phyloP scores from a whole-genome alignment of 2,797 vertebrate genomes.

The Jordanella pulchra region DNA sequence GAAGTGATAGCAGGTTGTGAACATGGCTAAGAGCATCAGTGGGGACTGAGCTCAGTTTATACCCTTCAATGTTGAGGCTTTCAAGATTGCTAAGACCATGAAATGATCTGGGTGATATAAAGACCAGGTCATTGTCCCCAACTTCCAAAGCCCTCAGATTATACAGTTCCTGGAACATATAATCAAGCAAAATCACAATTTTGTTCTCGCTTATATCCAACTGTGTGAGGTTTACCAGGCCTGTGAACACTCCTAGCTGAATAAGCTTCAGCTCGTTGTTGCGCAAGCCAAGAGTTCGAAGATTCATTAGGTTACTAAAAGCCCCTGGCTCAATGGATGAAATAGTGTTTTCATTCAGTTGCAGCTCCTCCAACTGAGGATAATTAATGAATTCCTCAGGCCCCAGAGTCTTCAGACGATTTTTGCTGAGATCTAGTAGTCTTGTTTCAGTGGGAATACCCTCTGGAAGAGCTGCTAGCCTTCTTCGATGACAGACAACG shows the following conservation, averaged over 20 bases:
- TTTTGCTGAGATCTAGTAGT: conserved; percentile 95
- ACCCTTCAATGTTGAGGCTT: conserved; percentile 93
- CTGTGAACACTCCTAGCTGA: conserved; percentile 94
- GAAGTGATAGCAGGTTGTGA: conserved; percentile 90
- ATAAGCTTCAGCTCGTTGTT: conserved; percentile 98
- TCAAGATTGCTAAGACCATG: conserved; percentile 96
- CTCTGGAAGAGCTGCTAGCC: conserved; percentile 89
- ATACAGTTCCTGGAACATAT: conserved; percentile 99
- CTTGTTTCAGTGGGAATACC: conserved; percentile 95
- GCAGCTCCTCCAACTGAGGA: conserved; percentile 94
- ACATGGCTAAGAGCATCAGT: conserved; percentile 96
- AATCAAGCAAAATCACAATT: conserved; percentile 97
- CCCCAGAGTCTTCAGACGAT: conserved; percentile 93
- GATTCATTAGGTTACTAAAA: conserved; percentile 93
- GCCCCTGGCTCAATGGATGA: conserved; percentile 95
- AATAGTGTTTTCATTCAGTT: conserved; percentile 95
- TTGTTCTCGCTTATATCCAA: conserved; percentile 99
- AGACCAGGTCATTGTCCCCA: conserved; percentile 96
- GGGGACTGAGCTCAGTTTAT: conserved; percentile 93
- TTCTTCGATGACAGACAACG: conserved; percentile 92
- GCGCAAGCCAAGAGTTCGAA: conserved; percentile 92
- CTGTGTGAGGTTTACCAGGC: conserved; percentile 95
- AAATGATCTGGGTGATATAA: conserved; percentile 95
- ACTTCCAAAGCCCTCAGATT: conserved; percentile 97
- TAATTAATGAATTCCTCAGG: conserved; percentile 96